A percentile compares a stretch with the other conserved stretches of the same genome.
Evolutionary conservation across 2,797 vertebrate species (phyloP).

Genomic region (Steatocranus sp.): DNA sequence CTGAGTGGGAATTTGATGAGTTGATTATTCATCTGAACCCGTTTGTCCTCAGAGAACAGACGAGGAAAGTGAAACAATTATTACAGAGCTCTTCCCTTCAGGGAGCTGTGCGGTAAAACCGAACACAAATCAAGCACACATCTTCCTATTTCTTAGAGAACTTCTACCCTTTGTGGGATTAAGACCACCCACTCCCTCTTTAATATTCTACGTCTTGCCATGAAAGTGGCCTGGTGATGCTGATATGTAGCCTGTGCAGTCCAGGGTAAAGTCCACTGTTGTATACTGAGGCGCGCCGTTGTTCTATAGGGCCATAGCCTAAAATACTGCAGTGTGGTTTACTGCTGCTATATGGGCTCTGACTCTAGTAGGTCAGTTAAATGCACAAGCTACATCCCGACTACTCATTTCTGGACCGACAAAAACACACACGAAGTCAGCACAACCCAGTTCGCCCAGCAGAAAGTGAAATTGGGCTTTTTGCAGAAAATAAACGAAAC

Average conservation of each 20-base stretch:
- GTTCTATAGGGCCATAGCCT: constrained; percentile 60
- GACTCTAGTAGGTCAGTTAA: constrained; percentile 54
- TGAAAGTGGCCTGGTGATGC: not conserved
- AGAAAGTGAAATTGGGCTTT: not conserved
- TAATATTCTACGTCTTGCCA: not conserved
- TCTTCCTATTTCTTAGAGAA: not conserved
- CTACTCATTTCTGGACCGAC: not conserved
- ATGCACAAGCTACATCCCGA: constrained; percentile 26
- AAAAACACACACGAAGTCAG: not conserved
- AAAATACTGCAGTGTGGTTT: constrained; percentile 84
- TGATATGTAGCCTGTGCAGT: not conserved
- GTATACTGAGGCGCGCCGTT: constrained; percentile 36
- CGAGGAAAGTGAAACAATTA: not conserved
- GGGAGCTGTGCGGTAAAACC: not conserved
- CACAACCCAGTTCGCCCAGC: not conserved
- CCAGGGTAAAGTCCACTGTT: constrained; percentile 12
- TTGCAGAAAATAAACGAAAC: not conserved
- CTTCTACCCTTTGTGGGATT: not conserved
- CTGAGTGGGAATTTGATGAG: not conserved
- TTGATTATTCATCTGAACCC: not conserved
- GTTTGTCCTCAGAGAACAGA: not conserved
- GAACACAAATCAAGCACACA: not conserved
- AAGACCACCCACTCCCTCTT: not conserved
- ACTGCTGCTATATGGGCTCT: constrained; percentile 58
- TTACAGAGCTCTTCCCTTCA: not conserved